Percentiles rank a stretch among this genome's conserved stretches.
These are phyloP conservation scores for Stenotaenia linearis DNA, from an alignment of 2,888 invertebrate species.

Conservation along the genomic window DNA sequence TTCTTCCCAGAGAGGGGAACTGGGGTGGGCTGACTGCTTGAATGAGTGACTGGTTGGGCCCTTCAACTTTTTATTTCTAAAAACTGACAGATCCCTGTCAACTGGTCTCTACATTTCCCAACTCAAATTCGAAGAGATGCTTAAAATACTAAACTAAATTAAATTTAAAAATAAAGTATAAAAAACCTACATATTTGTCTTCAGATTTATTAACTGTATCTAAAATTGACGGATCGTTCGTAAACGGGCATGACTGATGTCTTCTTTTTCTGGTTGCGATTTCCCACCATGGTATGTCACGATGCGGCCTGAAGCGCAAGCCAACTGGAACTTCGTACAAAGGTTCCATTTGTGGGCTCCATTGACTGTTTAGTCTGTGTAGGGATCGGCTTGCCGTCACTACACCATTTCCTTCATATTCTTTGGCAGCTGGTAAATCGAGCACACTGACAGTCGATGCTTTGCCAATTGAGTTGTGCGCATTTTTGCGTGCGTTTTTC, in stretches of 20 bases:
- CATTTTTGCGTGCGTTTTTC: background rate
- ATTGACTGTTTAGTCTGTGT: constrained; percentile 37
- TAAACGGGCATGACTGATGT: constrained; percentile 72
- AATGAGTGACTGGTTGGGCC: background rate
- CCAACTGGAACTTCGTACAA: constrained; percentile 45
- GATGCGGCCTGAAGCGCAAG: constrained; percentile 50
- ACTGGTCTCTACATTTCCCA: background rate
- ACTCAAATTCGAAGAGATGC: background rate
- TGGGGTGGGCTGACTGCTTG: background rate
- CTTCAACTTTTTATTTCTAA: background rate
- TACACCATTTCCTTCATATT: constrained; percentile 28
- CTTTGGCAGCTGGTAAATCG: background rate
- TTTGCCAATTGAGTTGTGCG: background rate
- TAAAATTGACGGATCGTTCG: constrained; percentile 52
- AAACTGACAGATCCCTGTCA: background rate
- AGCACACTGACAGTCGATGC: constrained; percentile 2
- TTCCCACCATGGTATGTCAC: constrained; percentile 82
- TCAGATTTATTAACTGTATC: constrained; percentile 1
- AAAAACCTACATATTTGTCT: constrained; percentile 3
- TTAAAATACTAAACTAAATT: background rate
- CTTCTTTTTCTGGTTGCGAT: constrained; percentile 69
- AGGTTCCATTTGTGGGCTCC: constrained; percentile 46
- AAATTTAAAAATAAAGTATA: background rate
- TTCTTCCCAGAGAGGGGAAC: background rate
- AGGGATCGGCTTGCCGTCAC: constrained; percentile 33